Conservation (phyloP, 2,113 vertebrate species). For the Pluvianellus socialis region DNA sequence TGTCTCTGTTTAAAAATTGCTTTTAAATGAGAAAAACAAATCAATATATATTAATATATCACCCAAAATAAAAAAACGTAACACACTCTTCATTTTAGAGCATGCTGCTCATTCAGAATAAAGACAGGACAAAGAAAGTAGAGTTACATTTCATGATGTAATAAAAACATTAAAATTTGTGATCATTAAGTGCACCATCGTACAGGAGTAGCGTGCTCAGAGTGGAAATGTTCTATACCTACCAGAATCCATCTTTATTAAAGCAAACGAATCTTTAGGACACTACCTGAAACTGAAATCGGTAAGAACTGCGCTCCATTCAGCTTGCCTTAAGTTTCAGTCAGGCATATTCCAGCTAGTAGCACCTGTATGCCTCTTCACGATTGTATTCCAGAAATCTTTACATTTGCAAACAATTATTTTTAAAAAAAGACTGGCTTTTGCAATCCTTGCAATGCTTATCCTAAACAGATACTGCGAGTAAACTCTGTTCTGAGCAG, state of each 20-base stretch:
- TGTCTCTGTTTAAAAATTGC: constrained; percentile 42
- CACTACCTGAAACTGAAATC: constrained; percentile 31
- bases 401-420: not conserved
- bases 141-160: constrained; percentile 79
- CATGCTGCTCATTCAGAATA: constrained; percentile 52
- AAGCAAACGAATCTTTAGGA: constrained; percentile 47
- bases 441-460: constrained; percentile 55
- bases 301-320: not conserved
- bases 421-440: constrained; percentile 44
- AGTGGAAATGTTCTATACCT: constrained; percentile 79
- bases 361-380: constrained; percentile 39
- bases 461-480: constrained; percentile 51
- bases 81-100: constrained; percentile 42
- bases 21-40: constrained; percentile 31
- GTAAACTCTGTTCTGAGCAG: constrained; percentile 84
- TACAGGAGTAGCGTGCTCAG: constrained; percentile 80
- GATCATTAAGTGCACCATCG: constrained; percentile 78
- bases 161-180: constrained; percentile 74
- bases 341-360: not conserved
- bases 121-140: constrained; percentile 55
- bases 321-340: constrained; percentile 2
- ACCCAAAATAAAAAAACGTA: constrained; percentile 9
- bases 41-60: constrained; percentile 59
- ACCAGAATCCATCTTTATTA: constrained; percentile 73
- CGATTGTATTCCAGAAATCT: constrained; percentile 20